Percentiles rank a stretch among this genome's conserved stretches.
These are phyloP conservation scores for Hyperoplus immaculatus DNA, from an alignment of 2,797 vertebrate genomes.

Conservation along the genomic window DNA sequence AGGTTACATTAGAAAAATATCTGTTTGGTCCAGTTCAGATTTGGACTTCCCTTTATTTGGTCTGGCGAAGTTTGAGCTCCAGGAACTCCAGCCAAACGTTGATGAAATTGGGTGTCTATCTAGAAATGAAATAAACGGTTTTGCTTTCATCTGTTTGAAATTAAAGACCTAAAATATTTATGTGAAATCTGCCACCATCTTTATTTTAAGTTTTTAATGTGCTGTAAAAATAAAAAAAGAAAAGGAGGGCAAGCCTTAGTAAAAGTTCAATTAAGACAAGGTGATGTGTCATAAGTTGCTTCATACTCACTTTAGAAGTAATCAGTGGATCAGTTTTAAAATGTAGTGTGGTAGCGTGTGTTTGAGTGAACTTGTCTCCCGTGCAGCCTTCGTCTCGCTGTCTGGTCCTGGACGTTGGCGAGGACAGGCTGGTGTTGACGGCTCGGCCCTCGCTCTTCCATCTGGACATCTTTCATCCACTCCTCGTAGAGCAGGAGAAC, in stretches of 20 bases:
- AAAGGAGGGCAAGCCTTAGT: too few species aligned
- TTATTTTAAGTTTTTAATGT: too few species aligned
- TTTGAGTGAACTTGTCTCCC: conserved; percentile 14
- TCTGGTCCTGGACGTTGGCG: conserved; percentile 88
- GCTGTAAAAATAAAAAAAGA: too few species aligned
- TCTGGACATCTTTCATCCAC: conserved; percentile 88
- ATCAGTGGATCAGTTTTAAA: too few species aligned
- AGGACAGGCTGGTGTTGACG: conserved; percentile 87
- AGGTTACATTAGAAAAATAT: too few species aligned
- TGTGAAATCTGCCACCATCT: too few species aligned
- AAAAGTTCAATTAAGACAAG: too few species aligned
- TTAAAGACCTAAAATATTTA: too few species aligned
- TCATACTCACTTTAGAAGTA: neutral
- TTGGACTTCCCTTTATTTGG: neutral
- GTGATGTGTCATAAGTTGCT: neutral
- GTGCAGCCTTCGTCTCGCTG: conserved; percentile 75
- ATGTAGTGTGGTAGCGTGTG: neutral
- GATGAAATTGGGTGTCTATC: neutral
- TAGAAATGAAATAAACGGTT: too few species aligned
- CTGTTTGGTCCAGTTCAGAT: too few species aligned
- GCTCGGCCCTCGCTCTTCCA: conserved; percentile 86
- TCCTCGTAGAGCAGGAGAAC: conserved; percentile 82
- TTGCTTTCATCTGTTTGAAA: too few species aligned
- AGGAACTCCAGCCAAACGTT: neutral
- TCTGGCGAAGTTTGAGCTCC: neutral